Evolutionary conservation across 1,140 invertebrate genomes (phyloP).

Genomic region (Pachypsylla venusta): DNA sequence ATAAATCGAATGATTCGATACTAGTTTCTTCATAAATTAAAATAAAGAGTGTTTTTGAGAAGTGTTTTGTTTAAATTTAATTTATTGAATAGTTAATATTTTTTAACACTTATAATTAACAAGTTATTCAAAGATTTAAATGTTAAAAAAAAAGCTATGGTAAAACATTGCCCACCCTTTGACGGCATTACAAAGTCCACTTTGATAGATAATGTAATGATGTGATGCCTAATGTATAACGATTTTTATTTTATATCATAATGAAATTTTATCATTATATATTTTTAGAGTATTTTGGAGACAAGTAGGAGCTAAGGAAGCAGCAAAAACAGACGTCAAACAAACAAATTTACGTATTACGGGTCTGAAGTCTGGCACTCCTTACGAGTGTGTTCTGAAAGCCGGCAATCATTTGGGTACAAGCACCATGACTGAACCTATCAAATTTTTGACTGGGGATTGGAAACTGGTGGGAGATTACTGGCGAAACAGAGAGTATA

Average conservation of each 20-base stretch:
- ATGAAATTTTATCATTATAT: conserved; percentile 13
- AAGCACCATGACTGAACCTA: conserved; percentile 50
- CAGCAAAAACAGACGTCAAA: conserved; percentile 54
- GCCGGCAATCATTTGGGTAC: conserved; percentile 64
- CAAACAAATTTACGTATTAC: conserved; percentile 47
- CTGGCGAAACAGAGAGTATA: conserved; percentile 35
- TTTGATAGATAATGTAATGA: too few species aligned
- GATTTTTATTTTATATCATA: background rate
- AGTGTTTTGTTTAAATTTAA: too few species aligned
- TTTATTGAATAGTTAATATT: too few species aligned
- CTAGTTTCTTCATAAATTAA: too few species aligned
- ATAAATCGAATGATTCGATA: too few species aligned
- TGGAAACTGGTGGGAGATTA: conserved; percentile 3
- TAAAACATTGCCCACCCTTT: too few species aligned
- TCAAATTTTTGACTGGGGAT: conserved; percentile 48
- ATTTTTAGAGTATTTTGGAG: conserved; percentile 36
- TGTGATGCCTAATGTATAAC: background rate
- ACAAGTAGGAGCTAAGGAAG: conserved; percentile 30
- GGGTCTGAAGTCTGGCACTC: conserved; percentile 48
- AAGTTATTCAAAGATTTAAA: too few species aligned
- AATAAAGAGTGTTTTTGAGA: too few species aligned
- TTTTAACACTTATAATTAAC: too few species aligned
- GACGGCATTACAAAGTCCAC: too few species aligned
- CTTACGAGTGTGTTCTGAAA: conserved; percentile 65
- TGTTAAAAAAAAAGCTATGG: too few species aligned